Evolutionary conservation across 2,113 vertebrate genomes (phyloP).

Genomic region (Rattus norvegicus): DNA sequence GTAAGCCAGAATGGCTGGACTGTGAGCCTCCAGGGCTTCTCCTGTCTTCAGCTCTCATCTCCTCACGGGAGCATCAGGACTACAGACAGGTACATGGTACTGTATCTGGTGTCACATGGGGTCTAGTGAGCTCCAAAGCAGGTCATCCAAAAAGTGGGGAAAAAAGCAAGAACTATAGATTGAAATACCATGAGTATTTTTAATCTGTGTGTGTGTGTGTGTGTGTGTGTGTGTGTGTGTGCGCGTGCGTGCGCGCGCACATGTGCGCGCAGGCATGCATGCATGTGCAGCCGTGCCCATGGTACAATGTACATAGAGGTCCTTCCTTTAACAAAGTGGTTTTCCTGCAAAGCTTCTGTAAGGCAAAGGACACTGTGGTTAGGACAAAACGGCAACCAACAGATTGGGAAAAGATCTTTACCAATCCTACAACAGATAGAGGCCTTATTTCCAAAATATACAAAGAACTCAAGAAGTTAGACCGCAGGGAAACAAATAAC

Average conservation of each 20-base stretch:
- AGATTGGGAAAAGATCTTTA: no score
- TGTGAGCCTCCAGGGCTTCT: no score
- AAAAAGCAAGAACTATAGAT: not conserved
- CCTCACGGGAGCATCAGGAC: not conserved
- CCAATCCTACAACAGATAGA: no score
- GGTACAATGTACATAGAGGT: not conserved
- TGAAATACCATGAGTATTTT: not conserved
- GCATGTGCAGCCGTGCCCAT: not conserved
- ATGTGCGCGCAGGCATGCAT: no score
- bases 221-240: not conserved
- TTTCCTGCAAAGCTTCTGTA: no score
- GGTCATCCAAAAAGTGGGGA: not conserved
- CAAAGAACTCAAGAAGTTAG: no score
- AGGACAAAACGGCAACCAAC: no score
- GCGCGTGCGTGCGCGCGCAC: not conserved
- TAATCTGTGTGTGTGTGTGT: not conserved
- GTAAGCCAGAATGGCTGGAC: not conserved
- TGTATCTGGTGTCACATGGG: not conserved
- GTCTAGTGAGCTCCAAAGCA: not conserved
- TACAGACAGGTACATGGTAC: not conserved
- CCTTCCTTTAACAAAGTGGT: not conserved
- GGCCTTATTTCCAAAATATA: no score
- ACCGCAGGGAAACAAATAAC: no score
- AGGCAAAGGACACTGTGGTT: no score
- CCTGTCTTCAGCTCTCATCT: not conserved